Conservation (phyloP, 2,888 invertebrate species). For the Hydropsyche betteni region DNA sequence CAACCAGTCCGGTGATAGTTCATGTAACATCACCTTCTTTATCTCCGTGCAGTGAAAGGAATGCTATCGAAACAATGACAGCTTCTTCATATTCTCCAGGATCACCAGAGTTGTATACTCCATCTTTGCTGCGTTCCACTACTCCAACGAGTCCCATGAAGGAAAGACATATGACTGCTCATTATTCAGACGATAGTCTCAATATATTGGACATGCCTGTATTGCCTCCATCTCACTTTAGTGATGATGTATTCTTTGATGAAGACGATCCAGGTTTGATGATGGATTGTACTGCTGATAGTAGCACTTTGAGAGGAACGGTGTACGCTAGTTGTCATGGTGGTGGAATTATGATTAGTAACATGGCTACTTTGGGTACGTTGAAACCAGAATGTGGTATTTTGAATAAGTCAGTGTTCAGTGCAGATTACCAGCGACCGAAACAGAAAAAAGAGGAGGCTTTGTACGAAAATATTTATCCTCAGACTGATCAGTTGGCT, state of each 20-base stretch:
- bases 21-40: conserved; percentile 49
- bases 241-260: conserved; percentile 50
- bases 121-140: conserved; percentile 58
- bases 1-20: conserved; percentile 49
- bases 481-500: conserved; percentile 45
- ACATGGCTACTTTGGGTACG: conserved; percentile 45
- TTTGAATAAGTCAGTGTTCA: conserved; percentile 21
- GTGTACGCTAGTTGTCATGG: conserved; percentile 50
- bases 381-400: conserved; percentile 40
- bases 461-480: conserved; percentile 49
- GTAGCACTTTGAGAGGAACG: conserved; percentile 41
- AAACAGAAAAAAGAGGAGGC: conserved; percentile 44
- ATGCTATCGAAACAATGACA: conserved; percentile 42
- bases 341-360: conserved; percentile 50
- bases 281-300: conserved; percentile 46
- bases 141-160: conserved; percentile 56
- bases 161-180: conserved; percentile 33
- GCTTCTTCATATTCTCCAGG: conserved; percentile 51
- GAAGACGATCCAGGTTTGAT: conserved; percentile 50
- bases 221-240: conserved; percentile 50
- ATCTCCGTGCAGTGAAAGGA: conserved; percentile 49
- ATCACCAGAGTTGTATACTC: conserved; percentile 58
- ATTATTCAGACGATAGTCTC: conserved; percentile 46
- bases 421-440: not conserved
- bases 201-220: conserved; percentile 48